Base-by-base conservation (phyloP, 2,888 invertebrate genomes). In the Periphyllus acericola region DNA sequence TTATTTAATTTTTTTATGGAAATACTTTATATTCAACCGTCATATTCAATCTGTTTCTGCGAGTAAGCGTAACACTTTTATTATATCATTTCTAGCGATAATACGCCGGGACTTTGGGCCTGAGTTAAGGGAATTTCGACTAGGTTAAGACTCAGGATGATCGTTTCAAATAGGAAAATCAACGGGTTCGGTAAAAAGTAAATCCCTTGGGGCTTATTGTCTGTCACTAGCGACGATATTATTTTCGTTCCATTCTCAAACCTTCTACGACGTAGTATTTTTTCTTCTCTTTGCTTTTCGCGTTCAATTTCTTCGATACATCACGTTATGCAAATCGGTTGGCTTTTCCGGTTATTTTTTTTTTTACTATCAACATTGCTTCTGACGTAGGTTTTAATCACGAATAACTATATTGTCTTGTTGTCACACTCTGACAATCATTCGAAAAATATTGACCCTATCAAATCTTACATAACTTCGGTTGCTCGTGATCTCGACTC, bases 341-440 rank as follows among this genome's bases (percentile, higher is more conserved):
- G 66, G 21, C n/a, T 34, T 25, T 71, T 34, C 21, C 21, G 21
- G n/a, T n/a, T 71, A 19, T 34, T 72, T 34, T 72, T 72, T 36
- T 34, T 72, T 72, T 21, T 25, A 71, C 72, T n/a, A 25, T 52
- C 71, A 52, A 82, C 52, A 34, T 82, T 71, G 32, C 46, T 25
- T 46, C 71, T 82, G 68, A 82, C 46, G 32, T 52, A 46, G 25
- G 46, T 71, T 82, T 71, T 71, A 82, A 82, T 82, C 71, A 71
- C 46, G 46, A 81, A 36, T 40, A 19, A 82, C 46, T 82, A 82
- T 79, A 25, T 55, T n/a, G 34, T 46, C 21, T 71, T 46, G 32
- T 29, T 71, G 81, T 71, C 46, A 46, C 68, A 68, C 3, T 46
- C 68, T 32, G 32, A 46, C 6, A 46, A 82, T 71, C 21, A 40